Percentiles rank a stretch among this genome's conserved stretches.
These are phyloP conservation scores for Philypnodon macrostomus DNA, from an alignment of 2,797 vertebrate genomes.

Conservation along the genomic window DNA sequence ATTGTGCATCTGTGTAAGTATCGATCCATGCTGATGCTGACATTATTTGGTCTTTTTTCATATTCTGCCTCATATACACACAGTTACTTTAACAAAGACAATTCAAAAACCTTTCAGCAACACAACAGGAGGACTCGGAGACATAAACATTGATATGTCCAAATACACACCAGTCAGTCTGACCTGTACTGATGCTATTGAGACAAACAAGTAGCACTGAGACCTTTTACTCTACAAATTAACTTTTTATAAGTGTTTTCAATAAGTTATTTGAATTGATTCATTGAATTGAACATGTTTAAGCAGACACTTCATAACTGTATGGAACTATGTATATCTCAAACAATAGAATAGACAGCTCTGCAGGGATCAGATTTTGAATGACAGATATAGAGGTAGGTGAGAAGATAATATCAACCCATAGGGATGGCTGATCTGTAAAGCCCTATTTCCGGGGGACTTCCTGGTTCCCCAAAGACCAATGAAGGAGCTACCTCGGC, in stretches of 20 bases:
- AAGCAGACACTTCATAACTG: background rate
- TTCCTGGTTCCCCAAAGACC: slow-evolving; percentile 74
- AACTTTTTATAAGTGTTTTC: background rate
- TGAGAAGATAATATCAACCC: slow-evolving; percentile 64
- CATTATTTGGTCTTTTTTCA: slow-evolving; percentile 78
- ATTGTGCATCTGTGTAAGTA: slow-evolving; percentile 72
- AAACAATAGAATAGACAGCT: slow-evolving; percentile 30
- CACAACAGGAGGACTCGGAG: slow-evolving; percentile 63
- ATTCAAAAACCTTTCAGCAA: slow-evolving; percentile 67
- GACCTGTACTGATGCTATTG: slow-evolving; percentile 49
- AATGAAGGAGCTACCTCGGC: slow-evolving; percentile 70
- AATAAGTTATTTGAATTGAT: too few species aligned
- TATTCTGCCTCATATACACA: slow-evolving; percentile 62
- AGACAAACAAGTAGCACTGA: slow-evolving; percentile 40
- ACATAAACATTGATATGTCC: slow-evolving; percentile 30
- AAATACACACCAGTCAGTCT: slow-evolving; percentile 18
- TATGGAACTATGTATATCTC: slow-evolving; percentile 21
- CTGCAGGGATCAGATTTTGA: slow-evolving; percentile 60
- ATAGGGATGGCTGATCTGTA: slow-evolving; percentile 64
- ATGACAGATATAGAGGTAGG: slow-evolving; percentile 68
- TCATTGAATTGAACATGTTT: slow-evolving; percentile 4
- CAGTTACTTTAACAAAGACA: slow-evolving; percentile 64
- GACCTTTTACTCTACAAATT: slow-evolving; percentile 10
- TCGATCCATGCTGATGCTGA: slow-evolving; percentile 74
- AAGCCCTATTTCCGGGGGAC: slow-evolving; percentile 69